Evolutionary conservation across 2,113 vertebrate species (phyloP).

Genomic region (Nyctereutes procyonoides): DNA sequence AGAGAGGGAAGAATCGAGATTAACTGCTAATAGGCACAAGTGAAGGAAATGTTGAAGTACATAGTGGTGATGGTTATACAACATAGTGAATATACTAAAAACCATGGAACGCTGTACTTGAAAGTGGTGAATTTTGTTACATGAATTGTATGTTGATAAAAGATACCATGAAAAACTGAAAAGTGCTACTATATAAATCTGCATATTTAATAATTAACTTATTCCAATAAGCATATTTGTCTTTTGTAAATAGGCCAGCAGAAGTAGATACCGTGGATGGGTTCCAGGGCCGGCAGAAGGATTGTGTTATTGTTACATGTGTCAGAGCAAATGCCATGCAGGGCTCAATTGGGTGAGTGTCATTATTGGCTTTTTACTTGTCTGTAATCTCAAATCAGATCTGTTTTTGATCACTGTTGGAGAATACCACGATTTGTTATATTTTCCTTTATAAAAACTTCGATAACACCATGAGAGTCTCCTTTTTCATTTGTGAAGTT

Average conservation of each 20-base stretch:
- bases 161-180: background rate
- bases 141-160: background rate
- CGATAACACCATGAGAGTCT: background rate
- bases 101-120: background rate
- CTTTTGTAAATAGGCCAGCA: slow-evolving; percentile 79
- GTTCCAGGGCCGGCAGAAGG: slow-evolving; percentile 93
- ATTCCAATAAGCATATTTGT: background rate
- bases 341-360: slow-evolving; percentile 91
- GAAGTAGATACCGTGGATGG: slow-evolving; percentile 93
- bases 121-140: background rate
- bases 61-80: background rate
- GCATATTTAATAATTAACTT: background rate
- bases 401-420: background rate
- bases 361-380: background rate
- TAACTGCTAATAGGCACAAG: background rate
- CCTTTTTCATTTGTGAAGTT: background rate
- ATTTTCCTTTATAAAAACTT: background rate
- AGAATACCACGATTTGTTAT: background rate
- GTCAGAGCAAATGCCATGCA: slow-evolving; percentile 88
- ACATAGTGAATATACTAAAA: fast-evolving
- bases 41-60: background rate
- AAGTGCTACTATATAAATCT: fast-evolving
- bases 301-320: slow-evolving; percentile 93
- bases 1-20: background rate
- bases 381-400: background rate